Evolutionary conservation across 1,140 invertebrate species (phyloP).

Genomic region (Homalodisca vitripennis): DNA sequence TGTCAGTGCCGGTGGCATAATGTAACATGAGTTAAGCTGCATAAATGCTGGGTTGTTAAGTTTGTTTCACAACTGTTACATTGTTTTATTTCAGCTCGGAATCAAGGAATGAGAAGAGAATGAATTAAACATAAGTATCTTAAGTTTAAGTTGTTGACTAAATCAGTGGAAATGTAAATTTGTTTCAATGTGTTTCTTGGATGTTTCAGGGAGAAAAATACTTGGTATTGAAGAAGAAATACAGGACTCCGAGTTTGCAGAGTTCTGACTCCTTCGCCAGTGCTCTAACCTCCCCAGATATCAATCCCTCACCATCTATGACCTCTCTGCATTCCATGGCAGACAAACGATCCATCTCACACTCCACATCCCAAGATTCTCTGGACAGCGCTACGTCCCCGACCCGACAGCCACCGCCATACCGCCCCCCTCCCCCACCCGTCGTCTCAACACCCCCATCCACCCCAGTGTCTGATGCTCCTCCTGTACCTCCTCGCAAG

Average conservation of each 20-base stretch:
- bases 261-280: neutral
- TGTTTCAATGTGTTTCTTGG: no score
- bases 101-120: no score
- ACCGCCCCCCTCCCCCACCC: conserved; percentile 47
- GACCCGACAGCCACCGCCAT: conserved; percentile 59
- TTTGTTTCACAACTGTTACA: no score
- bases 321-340: conserved; percentile 28
- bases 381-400: conserved; percentile 37
- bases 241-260: conserved; percentile 50
- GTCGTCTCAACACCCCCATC: conserved; percentile 22
- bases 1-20: no score
- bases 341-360: conserved; percentile 38
- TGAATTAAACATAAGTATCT: no score
- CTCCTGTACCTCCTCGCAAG: conserved; percentile 57
- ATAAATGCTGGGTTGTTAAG: no score
- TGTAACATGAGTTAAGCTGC: no score
- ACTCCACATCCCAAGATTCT: conserved; percentile 40
- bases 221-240: conserved; percentile 78
- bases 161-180: no score
- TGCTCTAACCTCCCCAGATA: conserved; percentile 49
- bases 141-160: no score
- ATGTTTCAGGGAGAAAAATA: conserved; percentile 71
- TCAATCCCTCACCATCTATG: conserved; percentile 44
- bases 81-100: no score
- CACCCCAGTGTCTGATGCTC: conserved; percentile 42